Conservation (phyloP, 1,140 invertebrate genomes). For the Drosophila seguyi region DNA sequence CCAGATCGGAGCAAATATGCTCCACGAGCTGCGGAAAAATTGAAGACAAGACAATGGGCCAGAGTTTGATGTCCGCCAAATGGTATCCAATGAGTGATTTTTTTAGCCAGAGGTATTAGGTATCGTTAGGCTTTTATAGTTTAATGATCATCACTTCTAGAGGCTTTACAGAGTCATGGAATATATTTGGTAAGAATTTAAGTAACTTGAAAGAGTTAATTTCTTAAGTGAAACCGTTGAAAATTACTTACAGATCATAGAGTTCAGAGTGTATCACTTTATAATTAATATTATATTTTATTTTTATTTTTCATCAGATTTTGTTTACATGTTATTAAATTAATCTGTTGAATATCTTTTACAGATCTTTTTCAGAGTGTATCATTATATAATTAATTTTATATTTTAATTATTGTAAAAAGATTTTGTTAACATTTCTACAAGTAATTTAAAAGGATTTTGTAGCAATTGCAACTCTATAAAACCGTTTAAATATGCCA, state of each 20-base stretch:
- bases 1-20: slow-evolving; percentile 47
- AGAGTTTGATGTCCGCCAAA: slow-evolving; percentile 28
- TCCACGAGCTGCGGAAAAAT: slow-evolving; percentile 27
- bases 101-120: slow-evolving; percentile 14
- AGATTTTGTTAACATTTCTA: no score
- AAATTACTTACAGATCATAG: no score
- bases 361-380: neutral
- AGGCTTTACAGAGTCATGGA: fast-evolving
- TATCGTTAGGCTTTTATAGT: neutral
- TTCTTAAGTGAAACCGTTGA: neutral
- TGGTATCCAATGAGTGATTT: slow-evolving; percentile 18
- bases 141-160: neutral
- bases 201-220: neutral
- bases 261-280: no score
- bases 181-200: neutral
- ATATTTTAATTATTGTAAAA: no score
- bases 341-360: no score
- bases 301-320: no score
- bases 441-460: no score
- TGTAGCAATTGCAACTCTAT: neutral
- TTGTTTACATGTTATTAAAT: no score
- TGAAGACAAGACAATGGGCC: slow-evolving; percentile 48
- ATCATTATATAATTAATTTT: no score
- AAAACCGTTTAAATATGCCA: neutral
- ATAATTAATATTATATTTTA: no score